phyloP scores from a whole-genome alignment of 1,140 invertebrate species.

The Diuraphis noxia region DNA sequence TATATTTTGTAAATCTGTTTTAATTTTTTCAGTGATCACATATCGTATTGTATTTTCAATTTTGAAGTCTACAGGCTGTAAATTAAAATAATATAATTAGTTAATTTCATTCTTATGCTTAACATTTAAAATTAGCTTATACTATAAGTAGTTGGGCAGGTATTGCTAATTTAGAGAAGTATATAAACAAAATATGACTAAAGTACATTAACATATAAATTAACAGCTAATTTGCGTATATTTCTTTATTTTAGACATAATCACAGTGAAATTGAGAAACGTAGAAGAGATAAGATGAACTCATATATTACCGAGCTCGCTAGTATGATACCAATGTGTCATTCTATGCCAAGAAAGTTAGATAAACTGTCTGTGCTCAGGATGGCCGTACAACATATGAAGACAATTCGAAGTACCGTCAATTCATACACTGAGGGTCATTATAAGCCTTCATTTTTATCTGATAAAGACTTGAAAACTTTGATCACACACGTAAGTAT shows the following conservation, averaged over 20 bases:
- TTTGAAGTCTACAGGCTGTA: not conserved
- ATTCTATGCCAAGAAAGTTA: constrained; percentile 87
- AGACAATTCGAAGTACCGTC: constrained; percentile 75
- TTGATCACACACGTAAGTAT: constrained; percentile 71
- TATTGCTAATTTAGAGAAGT: not conserved
- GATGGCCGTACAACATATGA: constrained; percentile 92
- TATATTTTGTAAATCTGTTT: not conserved
- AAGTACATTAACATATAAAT: not conserved
- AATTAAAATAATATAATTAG: not conserved
- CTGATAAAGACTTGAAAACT: constrained; percentile 85
- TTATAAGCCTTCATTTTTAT: constrained; percentile 84
- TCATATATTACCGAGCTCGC: constrained; percentile 90
- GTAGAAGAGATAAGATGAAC: constrained; percentile 94
- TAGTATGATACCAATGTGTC: constrained; percentile 90
- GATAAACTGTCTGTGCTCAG: constrained; percentile 91
- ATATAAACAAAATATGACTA: not conserved
- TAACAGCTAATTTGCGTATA: not conserved
- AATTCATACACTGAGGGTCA: constrained; percentile 80
- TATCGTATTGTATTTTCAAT: not conserved
- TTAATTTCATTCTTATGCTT: not conserved
- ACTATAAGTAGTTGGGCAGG: not conserved
- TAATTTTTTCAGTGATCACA: not conserved
- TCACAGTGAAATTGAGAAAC: constrained; percentile 95
- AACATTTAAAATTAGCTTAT: not conserved
- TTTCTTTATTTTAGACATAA: constrained; percentile 71